Evolutionary conservation across 2,113 vertebrate species (phyloP).

Genomic region (Bombycilla garrulus): DNA sequence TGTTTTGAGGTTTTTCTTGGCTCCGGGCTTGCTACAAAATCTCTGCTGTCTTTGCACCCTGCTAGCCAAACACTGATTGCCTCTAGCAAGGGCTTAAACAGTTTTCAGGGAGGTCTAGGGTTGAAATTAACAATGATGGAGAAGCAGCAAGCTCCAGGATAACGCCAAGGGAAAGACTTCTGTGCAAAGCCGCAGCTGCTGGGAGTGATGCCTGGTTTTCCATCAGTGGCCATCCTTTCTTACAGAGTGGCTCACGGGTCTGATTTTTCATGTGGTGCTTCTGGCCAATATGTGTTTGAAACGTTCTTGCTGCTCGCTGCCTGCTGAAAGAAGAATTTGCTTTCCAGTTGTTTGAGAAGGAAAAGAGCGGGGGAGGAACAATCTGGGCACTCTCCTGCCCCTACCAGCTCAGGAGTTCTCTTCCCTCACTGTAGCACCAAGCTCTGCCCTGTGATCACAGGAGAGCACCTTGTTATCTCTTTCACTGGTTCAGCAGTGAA

Average conservation of each 20-base stretch:
- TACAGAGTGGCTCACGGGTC: not conserved
- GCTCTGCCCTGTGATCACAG: not conserved
- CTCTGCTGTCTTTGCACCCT: not conserved
- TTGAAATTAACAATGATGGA: not conserved
- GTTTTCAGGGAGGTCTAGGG: not conserved
- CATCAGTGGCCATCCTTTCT: not conserved
- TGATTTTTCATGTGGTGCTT: not conserved
- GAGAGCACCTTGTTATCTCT: not conserved
- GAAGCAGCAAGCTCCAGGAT: not conserved
- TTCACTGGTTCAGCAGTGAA: not conserved
- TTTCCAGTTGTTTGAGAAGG: not conserved
- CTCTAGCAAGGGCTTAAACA: not conserved
- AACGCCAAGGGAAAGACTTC: not conserved
- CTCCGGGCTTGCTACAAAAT: not conserved
- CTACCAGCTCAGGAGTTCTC: not conserved
- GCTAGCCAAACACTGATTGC: not conserved
- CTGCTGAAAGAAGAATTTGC: not conserved
- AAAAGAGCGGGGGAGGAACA: not conserved
- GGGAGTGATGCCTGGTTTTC: not conserved
- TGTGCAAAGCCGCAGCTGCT: not conserved
- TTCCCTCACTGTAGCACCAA: not conserved
- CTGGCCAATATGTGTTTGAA: not conserved
- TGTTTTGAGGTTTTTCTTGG: not conserved
- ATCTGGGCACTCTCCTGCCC: not conserved
- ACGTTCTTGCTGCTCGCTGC: accelerated